Evolutionary conservation across 2,113 vertebrate species (phyloP).

Genomic region (Columba livia): DNA sequence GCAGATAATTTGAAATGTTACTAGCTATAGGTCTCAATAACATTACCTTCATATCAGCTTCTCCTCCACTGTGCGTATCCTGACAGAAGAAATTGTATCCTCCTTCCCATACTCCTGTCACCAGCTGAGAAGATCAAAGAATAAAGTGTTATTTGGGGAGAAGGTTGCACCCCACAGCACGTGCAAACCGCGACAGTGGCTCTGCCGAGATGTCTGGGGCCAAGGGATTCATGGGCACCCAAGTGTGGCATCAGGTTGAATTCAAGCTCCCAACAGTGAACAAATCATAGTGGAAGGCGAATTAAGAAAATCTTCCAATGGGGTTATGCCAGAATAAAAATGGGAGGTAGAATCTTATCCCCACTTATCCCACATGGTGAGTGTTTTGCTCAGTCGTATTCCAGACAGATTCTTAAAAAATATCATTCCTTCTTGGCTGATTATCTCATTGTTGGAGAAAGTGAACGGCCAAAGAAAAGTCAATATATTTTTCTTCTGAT

Average conservation of each 20-base stretch:
- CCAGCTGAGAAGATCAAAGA: constrained; percentile 77
- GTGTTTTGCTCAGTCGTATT: not conserved
- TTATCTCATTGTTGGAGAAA: not conserved
- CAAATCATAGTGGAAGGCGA: not conserved
- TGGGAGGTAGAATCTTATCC: not conserved
- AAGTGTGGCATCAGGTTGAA: not conserved
- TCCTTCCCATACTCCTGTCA: constrained; percentile 84
- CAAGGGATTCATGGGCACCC: not conserved
- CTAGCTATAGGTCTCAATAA: not conserved
- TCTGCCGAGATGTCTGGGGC: not conserved
- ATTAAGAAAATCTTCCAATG: not conserved
- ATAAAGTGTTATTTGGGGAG: not conserved
- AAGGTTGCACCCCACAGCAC: not conserved
- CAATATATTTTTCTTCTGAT: not conserved
- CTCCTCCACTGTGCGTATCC: constrained; percentile 85
- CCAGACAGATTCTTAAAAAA: not conserved
- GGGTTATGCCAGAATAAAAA: not conserved
- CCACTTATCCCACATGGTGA: not conserved
- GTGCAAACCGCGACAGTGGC: not conserved
- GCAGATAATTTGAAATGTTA: not conserved
- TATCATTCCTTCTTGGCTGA: not conserved
- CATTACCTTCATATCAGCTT: constrained; percentile 88
- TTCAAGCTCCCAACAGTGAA: not conserved
- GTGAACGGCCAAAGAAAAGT: not conserved
- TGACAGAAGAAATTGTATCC: constrained; percentile 95